These are phyloP conservation scores for Amphipoea oculea DNA, from an alignment of 2,888 invertebrate species.

Conservation along the genomic window DNA sequence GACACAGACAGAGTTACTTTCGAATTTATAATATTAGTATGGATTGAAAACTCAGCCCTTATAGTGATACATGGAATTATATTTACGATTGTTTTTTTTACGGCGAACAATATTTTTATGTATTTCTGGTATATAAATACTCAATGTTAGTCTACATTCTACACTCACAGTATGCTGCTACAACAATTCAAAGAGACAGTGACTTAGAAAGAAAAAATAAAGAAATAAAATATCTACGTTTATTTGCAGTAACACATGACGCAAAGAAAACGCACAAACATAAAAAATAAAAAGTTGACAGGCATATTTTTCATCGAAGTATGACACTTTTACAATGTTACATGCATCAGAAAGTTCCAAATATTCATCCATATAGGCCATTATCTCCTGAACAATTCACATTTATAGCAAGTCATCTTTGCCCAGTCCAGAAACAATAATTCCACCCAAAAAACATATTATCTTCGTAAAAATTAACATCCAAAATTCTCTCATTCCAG, in stretches of 20 bases:
- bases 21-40: too few relatives aligned
- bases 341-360: background rate
- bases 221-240: too few relatives aligned
- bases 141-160: too few relatives aligned
- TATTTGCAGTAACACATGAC: too few relatives aligned
- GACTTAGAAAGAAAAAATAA: too few relatives aligned
- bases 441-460: background rate
- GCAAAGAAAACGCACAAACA: too few relatives aligned
- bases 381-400: background rate
- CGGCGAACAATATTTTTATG: background rate
- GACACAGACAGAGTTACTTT: too few relatives aligned
- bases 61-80: conserved; percentile 13
- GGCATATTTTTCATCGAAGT: background rate
- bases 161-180: too few relatives aligned
- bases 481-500: conserved; percentile 75
- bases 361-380: background rate
- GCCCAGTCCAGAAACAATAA: background rate
- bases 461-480: conserved; percentile 3
- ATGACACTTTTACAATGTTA: background rate
- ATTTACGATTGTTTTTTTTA: conserved; percentile 5
- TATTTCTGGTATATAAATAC: background rate
- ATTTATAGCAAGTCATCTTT: background rate
- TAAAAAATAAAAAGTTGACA: background rate
- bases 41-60: background rate
- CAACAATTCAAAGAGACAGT: too few relatives aligned